These are phyloP conservation scores for Mimachlamys varia DNA, from an alignment of 2,888 invertebrate species.

Conservation along the genomic window DNA sequence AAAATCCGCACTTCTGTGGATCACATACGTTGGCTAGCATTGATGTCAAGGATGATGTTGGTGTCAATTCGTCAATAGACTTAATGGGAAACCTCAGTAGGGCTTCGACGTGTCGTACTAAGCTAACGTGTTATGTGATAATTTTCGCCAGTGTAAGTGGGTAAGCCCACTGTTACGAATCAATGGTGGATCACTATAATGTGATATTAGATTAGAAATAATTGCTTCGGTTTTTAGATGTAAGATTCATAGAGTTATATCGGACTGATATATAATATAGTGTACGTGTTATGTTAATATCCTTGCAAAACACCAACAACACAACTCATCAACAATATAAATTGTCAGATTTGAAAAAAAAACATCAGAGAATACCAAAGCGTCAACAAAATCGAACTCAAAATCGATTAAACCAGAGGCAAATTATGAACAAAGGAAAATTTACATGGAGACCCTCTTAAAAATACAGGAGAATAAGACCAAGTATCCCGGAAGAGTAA, in stretches of 20 bases:
- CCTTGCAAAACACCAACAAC: neutral
- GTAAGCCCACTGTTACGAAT: neutral
- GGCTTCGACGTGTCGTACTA: neutral
- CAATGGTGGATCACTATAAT: neutral
- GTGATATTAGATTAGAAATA: neutral
- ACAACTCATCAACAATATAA: neutral
- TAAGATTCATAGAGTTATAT: neutral
- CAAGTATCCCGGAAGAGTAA: too few species aligned
- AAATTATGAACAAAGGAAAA: too few species aligned
- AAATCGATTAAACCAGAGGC: too few species aligned
- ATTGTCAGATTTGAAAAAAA: neutral
- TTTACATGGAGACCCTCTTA: too few species aligned
- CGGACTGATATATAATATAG: neutral
- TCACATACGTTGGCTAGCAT: neutral
- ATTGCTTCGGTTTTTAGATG: neutral
- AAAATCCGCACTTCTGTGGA: neutral
- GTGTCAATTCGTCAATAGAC: slow-evolving; percentile 14
- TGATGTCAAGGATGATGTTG: neutral
- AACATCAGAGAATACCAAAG: too few species aligned
- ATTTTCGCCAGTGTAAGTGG: neutral
- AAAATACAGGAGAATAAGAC: too few species aligned
- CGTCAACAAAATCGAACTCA: too few species aligned
- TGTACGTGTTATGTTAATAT: neutral
- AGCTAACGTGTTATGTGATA: neutral
- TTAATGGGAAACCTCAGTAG: neutral